Percentiles rank a stretch among this genome's conserved stretches.
Evolutionary conservation across 2,888 invertebrate genomes (phyloP).

Genomic region (Spisula solida): DNA sequence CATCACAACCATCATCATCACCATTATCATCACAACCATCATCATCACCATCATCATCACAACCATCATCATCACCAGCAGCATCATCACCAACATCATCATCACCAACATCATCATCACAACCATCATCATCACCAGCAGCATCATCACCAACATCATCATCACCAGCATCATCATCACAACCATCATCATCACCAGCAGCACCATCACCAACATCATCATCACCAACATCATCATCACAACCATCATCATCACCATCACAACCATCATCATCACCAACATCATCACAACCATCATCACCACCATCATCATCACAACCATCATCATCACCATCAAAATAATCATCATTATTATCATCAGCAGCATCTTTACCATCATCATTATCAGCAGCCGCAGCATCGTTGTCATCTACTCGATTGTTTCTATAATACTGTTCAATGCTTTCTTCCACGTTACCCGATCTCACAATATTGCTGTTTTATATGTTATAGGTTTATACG

Average conservation of each 20-base stretch:
- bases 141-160: conserved; percentile 39
- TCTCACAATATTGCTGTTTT: background rate
- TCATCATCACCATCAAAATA: conserved; percentile 34
- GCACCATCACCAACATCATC: too few species aligned
- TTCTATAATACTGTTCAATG: background rate
- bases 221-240: too few species aligned
- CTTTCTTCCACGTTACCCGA: background rate
- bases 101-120: background rate
- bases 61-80: conserved; percentile 22
- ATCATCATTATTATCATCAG: conserved; percentile 25
- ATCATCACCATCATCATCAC: background rate
- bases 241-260: background rate
- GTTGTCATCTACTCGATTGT: background rate
- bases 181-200: background rate
- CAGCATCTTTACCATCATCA: background rate
- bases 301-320: background rate
- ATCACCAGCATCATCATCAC: background rate
- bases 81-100: background rate
- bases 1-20: background rate
- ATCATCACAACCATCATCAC: background rate
- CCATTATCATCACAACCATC: too few species aligned
- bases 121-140: conserved; percentile 26
- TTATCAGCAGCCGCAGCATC: conserved; percentile 17
- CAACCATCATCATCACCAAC: conserved; percentile 14
- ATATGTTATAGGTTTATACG: background rate